phyloP scores from a whole-genome alignment of 30 jellyfish, hydroid and myxozoan species.

The Phacellophora camtschatica region DNA sequence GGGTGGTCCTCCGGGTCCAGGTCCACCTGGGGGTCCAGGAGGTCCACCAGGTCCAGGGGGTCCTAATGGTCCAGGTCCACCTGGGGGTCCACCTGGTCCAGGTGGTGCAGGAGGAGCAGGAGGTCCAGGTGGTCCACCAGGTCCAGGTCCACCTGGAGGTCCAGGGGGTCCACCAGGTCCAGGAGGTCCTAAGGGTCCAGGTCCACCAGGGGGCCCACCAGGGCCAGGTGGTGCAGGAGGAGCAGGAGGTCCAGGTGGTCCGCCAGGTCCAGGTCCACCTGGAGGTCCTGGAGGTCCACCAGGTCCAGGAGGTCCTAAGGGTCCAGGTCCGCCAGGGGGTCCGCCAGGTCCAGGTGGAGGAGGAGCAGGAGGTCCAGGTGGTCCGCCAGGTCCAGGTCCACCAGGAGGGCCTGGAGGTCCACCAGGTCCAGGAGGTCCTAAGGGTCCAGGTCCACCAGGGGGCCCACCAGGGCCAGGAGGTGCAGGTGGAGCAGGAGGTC shows the following conservation, averaged over 20 bases:
- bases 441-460: constrained; percentile 76
- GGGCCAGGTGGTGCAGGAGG: constrained; percentile 92
- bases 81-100: constrained; percentile 71
- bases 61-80: constrained; percentile 79
- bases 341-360: constrained; percentile 92
- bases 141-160: constrained; percentile 77
- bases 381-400: constrained; percentile 51
- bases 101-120: constrained; percentile 75
- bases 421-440: constrained; percentile 65
- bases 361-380: constrained; percentile 65
- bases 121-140: constrained; percentile 79
- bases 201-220: constrained; percentile 68
- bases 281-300: constrained; percentile 75
- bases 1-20: constrained; percentile 79
- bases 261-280: constrained; percentile 64
- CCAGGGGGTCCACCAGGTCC: constrained; percentile 80
- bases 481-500: constrained; percentile 92
- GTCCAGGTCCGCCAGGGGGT: constrained; percentile 60
- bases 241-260: constrained; percentile 78
- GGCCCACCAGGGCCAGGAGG: constrained; percentile 91
- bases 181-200: constrained; percentile 88
- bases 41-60: constrained; percentile 87
- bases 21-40: constrained; percentile 84
- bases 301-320: constrained; percentile 37
- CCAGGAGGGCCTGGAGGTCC: constrained; percentile 79